phyloP scores from a whole-genome alignment of 2,797 vertebrate species.

The Lithobates sylvaticus region DNA sequence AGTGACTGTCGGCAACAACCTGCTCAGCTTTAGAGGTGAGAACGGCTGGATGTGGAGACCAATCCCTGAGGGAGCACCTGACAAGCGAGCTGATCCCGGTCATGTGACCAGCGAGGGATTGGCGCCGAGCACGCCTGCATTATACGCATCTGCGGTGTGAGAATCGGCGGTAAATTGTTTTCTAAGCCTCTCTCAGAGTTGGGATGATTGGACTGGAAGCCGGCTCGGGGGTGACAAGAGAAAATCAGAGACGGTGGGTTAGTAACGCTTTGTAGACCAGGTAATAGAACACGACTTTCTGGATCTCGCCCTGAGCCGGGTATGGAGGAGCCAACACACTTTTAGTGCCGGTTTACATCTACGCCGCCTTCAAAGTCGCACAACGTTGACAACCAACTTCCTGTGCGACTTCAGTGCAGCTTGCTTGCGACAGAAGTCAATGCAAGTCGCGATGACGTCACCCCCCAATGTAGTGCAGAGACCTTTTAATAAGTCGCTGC shows the following conservation, averaged over 20 bases:
- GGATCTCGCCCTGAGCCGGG: neutral
- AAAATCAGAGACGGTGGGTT: neutral
- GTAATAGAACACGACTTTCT: neutral
- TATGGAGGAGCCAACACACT: neutral
- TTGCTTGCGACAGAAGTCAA: too few relatives aligned
- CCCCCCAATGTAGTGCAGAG: too few relatives aligned
- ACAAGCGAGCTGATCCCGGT: neutral
- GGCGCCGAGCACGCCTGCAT: conserved; percentile 14
- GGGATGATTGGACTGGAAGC: conserved; percentile 7
- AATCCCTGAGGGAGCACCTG: neutral
- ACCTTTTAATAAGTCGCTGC: too few relatives aligned
- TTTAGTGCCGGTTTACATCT: too few relatives aligned
- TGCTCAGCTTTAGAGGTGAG: too few relatives aligned
- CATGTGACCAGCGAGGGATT: conserved; percentile 31
- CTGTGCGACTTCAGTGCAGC: too few relatives aligned
- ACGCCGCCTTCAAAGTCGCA: too few relatives aligned
- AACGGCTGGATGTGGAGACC: too few relatives aligned
- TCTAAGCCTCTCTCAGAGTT: conserved; percentile 21
- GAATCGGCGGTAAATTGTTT: conserved; percentile 38
- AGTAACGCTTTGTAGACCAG: neutral
- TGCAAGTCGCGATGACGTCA: too few relatives aligned
- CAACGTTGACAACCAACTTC: too few relatives aligned
- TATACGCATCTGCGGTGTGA: conserved; percentile 16
- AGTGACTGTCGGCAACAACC: too few relatives aligned
- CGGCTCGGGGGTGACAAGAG: neutral